Base-by-base conservation (phyloP, 1,140 invertebrate genomes). In the Cepaea nemoralis region DNA sequence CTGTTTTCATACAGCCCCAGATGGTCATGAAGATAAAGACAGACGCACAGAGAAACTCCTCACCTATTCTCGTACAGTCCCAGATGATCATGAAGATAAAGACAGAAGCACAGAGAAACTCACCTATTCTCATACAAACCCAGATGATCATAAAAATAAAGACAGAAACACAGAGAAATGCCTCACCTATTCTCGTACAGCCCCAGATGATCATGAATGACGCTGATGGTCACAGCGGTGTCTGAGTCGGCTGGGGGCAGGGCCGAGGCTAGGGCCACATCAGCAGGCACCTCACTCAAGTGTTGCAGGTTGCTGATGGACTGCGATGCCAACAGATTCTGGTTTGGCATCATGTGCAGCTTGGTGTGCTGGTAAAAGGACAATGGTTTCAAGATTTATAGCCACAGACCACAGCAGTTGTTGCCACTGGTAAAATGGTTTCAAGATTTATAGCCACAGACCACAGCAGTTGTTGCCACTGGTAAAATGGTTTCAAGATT, bases 281-380 rank as follows among this genome's bases (percentile, higher is more conserved):
- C 90, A 8, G 90, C 90, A 55, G 89, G 89, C 14, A 91, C 87
- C 55, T 89, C 88, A 48, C 88, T 87, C 6, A 91, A 81, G 71
- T 86, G 85, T 71, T 89, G 87, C 0, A 91, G 86, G 50, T 90
- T 91, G 16, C 85, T 83, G 1, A 90, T 85, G 33, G 90, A 90
- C 82, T 91, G 90, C 0, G 86, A 85, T n/a, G 86, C 87, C 24
- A 91, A 84, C 12, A 91, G 85, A 74, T 91, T 91, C 80, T 88
- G 88, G 77, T 91, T 91, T 6, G 90, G 90, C 80, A 86, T 86
- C 50, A 87, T 79, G 79, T 91, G 88, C 19, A 89, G 88, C 66
- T 89, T 89, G 75, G 87, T 87, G 74, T 87, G 89, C 81, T 88
- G 93, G 39, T 27, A 75, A 40, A 5, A 37, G 37, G 24, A 55